Conservation (phyloP, 2,113 vertebrate species). For the Heteronetta atricapilla region DNA sequence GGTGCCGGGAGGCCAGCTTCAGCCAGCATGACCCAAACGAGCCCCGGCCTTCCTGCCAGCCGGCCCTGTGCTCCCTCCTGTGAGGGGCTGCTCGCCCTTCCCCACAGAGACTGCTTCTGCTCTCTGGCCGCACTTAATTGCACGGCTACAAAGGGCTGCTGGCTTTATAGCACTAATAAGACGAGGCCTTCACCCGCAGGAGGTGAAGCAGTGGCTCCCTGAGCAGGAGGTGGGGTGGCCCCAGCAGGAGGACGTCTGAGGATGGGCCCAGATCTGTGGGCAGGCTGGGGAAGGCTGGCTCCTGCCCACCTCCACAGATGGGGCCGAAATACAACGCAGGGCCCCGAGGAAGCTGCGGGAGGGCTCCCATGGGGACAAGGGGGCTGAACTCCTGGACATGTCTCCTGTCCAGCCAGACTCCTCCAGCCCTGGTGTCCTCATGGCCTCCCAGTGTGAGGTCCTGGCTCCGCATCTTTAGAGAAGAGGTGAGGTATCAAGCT, state of each 20-base stretch:
- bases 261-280: background rate
- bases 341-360: background rate
- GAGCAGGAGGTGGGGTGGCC: background rate
- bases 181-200: background rate
- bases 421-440: too few species aligned
- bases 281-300: background rate
- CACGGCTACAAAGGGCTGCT: background rate
- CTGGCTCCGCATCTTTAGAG: background rate
- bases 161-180: background rate
- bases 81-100: background rate
- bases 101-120: background rate
- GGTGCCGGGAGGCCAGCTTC: background rate
- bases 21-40: background rate
- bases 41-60: background rate
- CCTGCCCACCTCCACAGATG: background rate
- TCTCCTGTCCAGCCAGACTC: background rate
- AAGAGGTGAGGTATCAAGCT: background rate
- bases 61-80: background rate
- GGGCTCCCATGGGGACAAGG: background rate
- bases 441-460: background rate
- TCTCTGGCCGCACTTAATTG: background rate
- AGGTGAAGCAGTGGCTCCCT: background rate
- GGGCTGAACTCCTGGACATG: background rate
- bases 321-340: background rate
- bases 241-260: background rate